Base-by-base conservation (phyloP, 1,140 invertebrate species). In the Stratiolaelaps scimitus region DNA sequence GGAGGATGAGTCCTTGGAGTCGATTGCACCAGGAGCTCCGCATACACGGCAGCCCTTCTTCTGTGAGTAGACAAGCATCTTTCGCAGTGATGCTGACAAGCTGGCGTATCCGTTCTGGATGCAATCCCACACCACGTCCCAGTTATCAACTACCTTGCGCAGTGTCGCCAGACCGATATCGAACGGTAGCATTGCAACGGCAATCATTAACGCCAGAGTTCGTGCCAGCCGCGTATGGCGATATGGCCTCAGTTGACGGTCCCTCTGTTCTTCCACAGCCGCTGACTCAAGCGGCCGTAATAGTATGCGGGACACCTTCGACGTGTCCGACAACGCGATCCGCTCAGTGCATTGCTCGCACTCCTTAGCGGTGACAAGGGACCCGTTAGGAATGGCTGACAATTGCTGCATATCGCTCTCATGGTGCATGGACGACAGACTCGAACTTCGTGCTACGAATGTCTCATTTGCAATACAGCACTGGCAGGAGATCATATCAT, bases 401-500 rank as follows among this genome's bases (percentile, higher is more conserved):
- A 60, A 17, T 60, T 34, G 20, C 53, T 60, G 5, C 5, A 4
- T 40, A 10, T 40, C 34, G 10, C 10, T 40, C 34, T 40, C 34
- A 6, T 40, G 34, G 5, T 40, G 34, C 10, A 10, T 6, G 4
- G 34, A 40, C 10, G 34, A 40, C 34, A 10, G 34, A 10, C 34
- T 10, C 5, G 34, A 40, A 40, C 34, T 40, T 40, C 5, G 4
- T 40, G 10, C 10, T 4, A 40, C 4, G 34, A 6, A 40, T 6
- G 4, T 40, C 34, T 40, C 34, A 40, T 4, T 10, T 40, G 34
- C 34, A 10, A 40, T 40, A 40, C 34, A 40, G 5, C 5, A 40
- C 4, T 40, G 34, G 53, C 53, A 60, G 26, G 53, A 60, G 4
- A 60, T 60, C 53, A 60, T 26, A 17, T 60, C 13, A 74, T 94